Evolutionary conservation across 2,113 vertebrate genomes (phyloP).

Genomic region (Cavia aperea): DNA sequence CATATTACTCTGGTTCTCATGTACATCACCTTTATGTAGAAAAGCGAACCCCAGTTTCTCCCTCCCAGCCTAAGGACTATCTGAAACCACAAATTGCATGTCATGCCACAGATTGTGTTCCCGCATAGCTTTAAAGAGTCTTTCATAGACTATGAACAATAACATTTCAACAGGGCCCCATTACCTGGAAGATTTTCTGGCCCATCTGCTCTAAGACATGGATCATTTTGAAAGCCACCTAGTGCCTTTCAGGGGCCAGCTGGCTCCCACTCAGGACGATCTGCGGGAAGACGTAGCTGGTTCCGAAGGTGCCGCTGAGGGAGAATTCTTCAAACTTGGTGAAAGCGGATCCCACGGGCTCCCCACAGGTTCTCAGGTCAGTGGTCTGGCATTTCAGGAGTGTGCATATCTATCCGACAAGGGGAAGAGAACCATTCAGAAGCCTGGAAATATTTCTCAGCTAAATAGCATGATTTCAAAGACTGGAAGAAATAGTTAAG

Average conservation of each 20-base stretch:
- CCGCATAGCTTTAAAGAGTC: background rate
- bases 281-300: conserved; percentile 73
- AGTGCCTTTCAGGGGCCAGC: conserved; percentile 65
- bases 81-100: background rate
- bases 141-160: background rate
- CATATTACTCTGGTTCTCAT: background rate
- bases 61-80: background rate
- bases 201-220: background rate
- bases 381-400: conserved; percentile 72
- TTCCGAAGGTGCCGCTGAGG: conserved; percentile 73
- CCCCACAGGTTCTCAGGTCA: conserved; percentile 58
- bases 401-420: conserved; percentile 63
- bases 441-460: background rate
- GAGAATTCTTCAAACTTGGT: conserved; percentile 74
- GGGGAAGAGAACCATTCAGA: background rate
- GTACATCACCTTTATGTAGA: background rate
- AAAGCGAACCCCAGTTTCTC: background rate
- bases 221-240: background rate
- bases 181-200: background rate
- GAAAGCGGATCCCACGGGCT: conserved; percentile 52
- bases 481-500: background rate
- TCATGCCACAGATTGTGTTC: background rate
- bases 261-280: conserved; percentile 71
- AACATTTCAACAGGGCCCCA: background rate
- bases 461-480: conserved; percentile 1